These are phyloP conservation scores for Seriola rivoliana DNA, from an alignment of 2,113 vertebrate species.

Conservation along the genomic window DNA sequence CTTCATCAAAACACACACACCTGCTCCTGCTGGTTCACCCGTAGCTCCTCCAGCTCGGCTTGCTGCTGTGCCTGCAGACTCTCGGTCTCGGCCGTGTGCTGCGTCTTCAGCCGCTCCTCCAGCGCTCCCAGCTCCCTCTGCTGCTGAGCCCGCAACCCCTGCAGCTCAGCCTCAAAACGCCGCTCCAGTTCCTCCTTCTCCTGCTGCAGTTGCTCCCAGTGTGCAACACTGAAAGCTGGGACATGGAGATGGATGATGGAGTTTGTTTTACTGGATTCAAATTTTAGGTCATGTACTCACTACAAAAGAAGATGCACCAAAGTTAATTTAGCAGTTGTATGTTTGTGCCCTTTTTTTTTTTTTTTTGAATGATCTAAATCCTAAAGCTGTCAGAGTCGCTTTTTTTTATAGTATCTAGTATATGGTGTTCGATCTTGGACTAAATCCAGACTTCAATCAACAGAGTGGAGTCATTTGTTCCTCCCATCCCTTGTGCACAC, in stretches of 20 bases:
- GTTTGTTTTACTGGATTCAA: not conserved
- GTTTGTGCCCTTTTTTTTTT: not conserved
- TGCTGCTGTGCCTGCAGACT: conserved; percentile 84
- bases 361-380: no score
- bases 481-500: not conserved
- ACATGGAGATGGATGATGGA: not conserved
- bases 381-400: not conserved
- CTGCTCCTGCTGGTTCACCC: conserved; percentile 79
- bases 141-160: conserved; percentile 86
- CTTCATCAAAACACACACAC: conserved; percentile 56
- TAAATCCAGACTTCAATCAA: conserved; percentile 1
- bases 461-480: not conserved
- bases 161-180: conserved; percentile 88
- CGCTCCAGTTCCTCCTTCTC: conserved; percentile 93
- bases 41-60: conserved; percentile 71
- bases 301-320: not conserved
- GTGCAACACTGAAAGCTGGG: conserved; percentile 87
- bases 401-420: not conserved
- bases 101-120: conserved; percentile 87
- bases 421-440: not conserved
- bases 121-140: conserved; percentile 86
- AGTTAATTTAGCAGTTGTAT: not conserved
- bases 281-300: not conserved
- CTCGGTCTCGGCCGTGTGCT: conserved; percentile 78
- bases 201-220: conserved; percentile 90